Conservation (phyloP, 2,888 invertebrate genomes). For the Cotesia congregata region DNA sequence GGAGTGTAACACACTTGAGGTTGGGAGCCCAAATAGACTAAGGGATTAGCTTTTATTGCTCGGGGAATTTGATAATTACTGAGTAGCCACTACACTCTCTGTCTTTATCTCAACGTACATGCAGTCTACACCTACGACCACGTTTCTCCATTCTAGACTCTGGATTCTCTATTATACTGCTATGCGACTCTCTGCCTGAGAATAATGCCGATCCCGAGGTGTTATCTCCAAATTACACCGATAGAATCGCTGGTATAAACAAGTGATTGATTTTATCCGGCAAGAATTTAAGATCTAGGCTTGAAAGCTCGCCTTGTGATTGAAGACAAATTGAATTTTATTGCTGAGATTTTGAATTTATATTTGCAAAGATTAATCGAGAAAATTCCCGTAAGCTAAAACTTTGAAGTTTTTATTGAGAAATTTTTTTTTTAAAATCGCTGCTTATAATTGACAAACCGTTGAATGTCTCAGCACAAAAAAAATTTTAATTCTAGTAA, state of each 20-base stretch:
- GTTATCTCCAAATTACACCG: too few species aligned
- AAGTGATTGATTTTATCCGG: too few species aligned
- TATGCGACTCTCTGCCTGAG: too few species aligned
- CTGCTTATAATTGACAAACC: neutral
- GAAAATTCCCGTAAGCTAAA: too few species aligned
- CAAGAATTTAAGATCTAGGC: too few species aligned
- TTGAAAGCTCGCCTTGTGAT: too few species aligned
- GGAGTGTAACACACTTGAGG: neutral
- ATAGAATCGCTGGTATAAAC: too few species aligned
- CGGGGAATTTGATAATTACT: slow-evolving; percentile 16
- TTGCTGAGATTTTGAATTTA: too few species aligned
- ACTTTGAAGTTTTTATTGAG: too few species aligned
- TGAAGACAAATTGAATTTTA: too few species aligned
- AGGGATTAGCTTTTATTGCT: slow-evolving; percentile 19
- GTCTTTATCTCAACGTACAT: neutral
- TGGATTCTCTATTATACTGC: neutral
- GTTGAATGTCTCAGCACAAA: neutral
- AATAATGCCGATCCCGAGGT: too few species aligned
- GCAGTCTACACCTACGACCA: neutral
- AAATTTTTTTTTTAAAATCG: neutral
- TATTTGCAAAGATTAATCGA: too few species aligned
- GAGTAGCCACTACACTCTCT: slow-evolving; percentile 9
- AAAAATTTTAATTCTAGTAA: neutral
- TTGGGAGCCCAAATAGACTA: neutral
- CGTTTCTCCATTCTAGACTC: neutral